Evolutionary conservation across 2,888 invertebrate species (phyloP).

Genomic region (Catocala nupta): DNA sequence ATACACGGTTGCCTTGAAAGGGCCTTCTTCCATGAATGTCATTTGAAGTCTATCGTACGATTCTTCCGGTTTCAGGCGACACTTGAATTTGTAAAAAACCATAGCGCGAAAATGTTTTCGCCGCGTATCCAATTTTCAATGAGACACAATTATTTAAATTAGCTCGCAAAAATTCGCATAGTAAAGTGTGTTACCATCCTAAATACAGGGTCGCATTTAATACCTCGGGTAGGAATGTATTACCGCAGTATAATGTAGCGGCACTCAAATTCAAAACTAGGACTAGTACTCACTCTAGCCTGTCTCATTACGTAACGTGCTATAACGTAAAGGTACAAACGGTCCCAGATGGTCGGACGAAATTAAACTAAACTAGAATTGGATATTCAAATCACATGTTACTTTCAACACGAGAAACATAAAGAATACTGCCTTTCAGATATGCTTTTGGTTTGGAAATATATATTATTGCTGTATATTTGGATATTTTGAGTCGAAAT

Average conservation of each 20-base stretch:
- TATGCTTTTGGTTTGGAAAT: not conserved
- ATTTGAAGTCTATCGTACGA: too few relatives aligned
- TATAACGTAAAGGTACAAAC: slow-evolving; percentile 17
- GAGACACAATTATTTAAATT: too few relatives aligned
- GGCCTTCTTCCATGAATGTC: too few relatives aligned
- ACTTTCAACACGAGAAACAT: slow-evolving; percentile 27
- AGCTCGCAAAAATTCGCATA: too few relatives aligned
- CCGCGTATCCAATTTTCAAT: too few relatives aligned
- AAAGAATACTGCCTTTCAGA: slow-evolving; percentile 16
- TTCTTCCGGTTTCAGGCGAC: too few relatives aligned
- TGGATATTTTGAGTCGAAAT: too few relatives aligned
- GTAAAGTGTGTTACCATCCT: too few relatives aligned
- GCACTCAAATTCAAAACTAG: slow-evolving; percentile 5
- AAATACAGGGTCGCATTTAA: not conserved
- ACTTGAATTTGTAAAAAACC: too few relatives aligned
- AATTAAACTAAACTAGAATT: slow-evolving; percentile 56
- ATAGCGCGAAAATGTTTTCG: too few relatives aligned
- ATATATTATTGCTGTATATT: too few relatives aligned
- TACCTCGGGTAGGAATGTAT: not conserved
- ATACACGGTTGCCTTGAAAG: too few relatives aligned
- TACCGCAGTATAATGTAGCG: not conserved
- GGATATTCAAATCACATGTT: slow-evolving; percentile 54
- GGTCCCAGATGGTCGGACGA: slow-evolving; percentile 50
- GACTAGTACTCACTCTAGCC: slow-evolving; percentile 7
- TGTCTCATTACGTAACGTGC: slow-evolving; percentile 18